Percentiles rank a stretch among this genome's conserved stretches.
Evolutionary conservation across 2,113 vertebrate genomes (phyloP).

Genomic region (Eurystomus gularis): DNA sequence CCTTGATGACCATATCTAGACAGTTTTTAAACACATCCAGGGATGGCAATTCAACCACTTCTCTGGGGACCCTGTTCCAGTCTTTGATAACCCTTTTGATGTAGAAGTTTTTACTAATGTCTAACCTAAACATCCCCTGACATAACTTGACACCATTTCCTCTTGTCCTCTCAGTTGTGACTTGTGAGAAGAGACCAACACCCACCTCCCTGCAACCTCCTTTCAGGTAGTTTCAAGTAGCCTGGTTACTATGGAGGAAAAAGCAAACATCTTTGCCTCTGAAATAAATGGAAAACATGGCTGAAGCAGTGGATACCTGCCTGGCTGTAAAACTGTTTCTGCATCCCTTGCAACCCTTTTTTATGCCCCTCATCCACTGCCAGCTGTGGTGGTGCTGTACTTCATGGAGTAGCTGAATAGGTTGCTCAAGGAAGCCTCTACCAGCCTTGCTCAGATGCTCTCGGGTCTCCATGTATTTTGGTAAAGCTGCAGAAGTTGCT

Average conservation of each 20-base stretch:
- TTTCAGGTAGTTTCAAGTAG: no score
- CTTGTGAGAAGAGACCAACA: no score
- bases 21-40: no score
- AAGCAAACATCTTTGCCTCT: not conserved
- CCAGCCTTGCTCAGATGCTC: not conserved
- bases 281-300: not conserved
- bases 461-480: not conserved
- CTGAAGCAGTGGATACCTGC: not conserved
- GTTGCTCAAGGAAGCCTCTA: not conserved
- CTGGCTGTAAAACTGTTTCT: not conserved
- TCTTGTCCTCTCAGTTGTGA: no score
- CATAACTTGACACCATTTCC: no score
- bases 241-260: not conserved
- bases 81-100: no score
- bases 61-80: no score
- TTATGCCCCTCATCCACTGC: accelerated
- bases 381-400: not conserved
- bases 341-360: not conserved
- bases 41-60: no score
- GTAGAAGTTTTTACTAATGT: no score
- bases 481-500: not conserved
- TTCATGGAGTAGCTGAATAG: not conserved
- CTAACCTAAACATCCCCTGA: no score
- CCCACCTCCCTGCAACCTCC: no score
- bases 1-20: no score